Base-by-base conservation (phyloP, 2,888 invertebrate species). In the Drosophila melanocephala region DNA sequence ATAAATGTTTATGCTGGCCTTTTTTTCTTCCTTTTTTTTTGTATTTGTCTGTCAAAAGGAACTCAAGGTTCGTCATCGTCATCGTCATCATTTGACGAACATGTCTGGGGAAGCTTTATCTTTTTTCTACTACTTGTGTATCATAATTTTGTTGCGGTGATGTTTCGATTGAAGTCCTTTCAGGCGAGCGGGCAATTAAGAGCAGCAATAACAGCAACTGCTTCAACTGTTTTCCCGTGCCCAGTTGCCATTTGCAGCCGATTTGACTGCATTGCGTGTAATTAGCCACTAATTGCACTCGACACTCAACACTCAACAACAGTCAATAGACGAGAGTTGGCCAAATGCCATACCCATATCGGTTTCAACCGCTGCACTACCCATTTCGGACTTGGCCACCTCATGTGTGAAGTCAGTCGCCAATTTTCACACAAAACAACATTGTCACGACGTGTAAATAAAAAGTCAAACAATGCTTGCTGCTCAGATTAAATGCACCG, bases 81-180 rank as follows among this genome's bases (percentile, higher is more conserved):
- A 76, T 87, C 86, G 79, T 84, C 83, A 88, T 88, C 81, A 69
- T 83, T 77, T 76, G 83, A 83, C 72, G 75, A 82, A 73, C 83
- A 76, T 62, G 81, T 65, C 69, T 76, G 59, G 39, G 44, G 30
- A 39, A 35, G 44, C 70, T 53, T 80, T 44, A 52, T 68, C 67
- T 72, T 64, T 68, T 47, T 55, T 16, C 22, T 53, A 76, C 69
- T 55, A 76, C 22, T 22, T 22, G 14, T 76, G 62, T 57, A 76
- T 75, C 67, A 80, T 52, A 62, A 56, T 60, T 68, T 58, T 32
- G 67, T 30, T 14, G 16, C 28, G 14, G 2, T 62, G 35, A 14
- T 55, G 9, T 64, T 61, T 44, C 68, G 67, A 68, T 69, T 59
- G 55, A 35, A 39, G 66, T 50, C 26, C 42, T 35, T n/a, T 56